Percentiles rank a stretch among this genome's conserved stretches.
These are phyloP conservation scores for Crocodylus rhombifer DNA, from an alignment of 2,797 vertebrate species.

Conservation along the genomic window DNA sequence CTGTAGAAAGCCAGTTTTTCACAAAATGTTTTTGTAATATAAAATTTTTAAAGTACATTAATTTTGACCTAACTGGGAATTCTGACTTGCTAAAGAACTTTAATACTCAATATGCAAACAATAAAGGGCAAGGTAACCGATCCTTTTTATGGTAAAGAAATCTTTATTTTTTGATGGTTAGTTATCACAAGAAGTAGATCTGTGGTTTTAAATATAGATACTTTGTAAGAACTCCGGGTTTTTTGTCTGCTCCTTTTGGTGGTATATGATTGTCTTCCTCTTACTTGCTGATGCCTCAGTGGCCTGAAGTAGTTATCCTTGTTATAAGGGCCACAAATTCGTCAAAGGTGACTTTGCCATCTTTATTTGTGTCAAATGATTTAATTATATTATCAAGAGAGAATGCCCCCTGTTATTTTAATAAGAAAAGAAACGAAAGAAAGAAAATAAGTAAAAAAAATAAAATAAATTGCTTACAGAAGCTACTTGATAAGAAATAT, in stretches of 20 bases:
- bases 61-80: neutral
- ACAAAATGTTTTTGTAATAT: neutral
- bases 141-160: conserved; percentile 28
- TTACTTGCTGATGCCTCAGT: conserved; percentile 41
- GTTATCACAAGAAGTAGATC: conserved; percentile 15
- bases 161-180: conserved; percentile 61
- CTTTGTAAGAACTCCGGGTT: neutral
- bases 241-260: conserved; percentile 7
- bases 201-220: neutral
- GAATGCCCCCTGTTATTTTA: conserved; percentile 62
- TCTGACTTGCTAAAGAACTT: neutral
- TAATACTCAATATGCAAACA: neutral
- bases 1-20: neutral
- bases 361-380: conserved; percentile 66
- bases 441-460: neutral
- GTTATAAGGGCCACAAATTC: conserved; percentile 63
- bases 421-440: neutral
- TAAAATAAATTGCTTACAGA: neutral
- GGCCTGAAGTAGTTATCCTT: conserved; percentile 31
- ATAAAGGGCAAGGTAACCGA: neutral
- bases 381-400: conserved; percentile 69
- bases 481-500: neutral
- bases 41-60: neutral
- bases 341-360: conserved; percentile 71
- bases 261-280: neutral